phyloP scores from a whole-genome alignment of 2,888 invertebrate genomes.

The Hoplodrina ambigua region DNA sequence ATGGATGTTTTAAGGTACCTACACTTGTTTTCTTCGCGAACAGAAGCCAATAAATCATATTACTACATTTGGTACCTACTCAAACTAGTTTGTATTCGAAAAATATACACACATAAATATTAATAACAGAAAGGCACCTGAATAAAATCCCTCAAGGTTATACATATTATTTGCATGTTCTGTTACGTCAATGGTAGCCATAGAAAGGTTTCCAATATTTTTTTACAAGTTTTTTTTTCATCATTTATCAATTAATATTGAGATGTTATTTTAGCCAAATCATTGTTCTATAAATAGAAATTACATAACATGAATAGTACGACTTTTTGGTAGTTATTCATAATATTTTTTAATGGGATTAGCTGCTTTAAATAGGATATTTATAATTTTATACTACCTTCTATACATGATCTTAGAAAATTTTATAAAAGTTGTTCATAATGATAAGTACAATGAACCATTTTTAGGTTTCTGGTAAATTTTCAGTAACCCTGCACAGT shows the following conservation, averaged over 20 bases:
- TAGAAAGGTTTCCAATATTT: slow-evolving; percentile 17
- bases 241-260: slow-evolving; percentile 18
- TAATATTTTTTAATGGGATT: background rate
- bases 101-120: background rate
- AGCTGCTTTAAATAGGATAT: too few species aligned
- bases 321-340: background rate
- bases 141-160: slow-evolving; percentile 33
- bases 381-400: too few species aligned
- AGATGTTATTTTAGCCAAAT: slow-evolving; percentile 22
- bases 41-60: too few species aligned
- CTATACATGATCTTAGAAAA: too few species aligned
- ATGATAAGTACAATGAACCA: too few species aligned
- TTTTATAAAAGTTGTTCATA: too few species aligned
- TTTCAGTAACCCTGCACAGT: too few species aligned
- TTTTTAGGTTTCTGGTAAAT: too few species aligned
- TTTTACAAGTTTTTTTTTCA: background rate
- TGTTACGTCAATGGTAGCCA: slow-evolving; percentile 22
- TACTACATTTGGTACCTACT: background rate
- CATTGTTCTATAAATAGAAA: slow-evolving; percentile 1
- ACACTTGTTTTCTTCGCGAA: too few species aligned
- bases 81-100: slow-evolving; percentile 8
- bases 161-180: slow-evolving; percentile 12
- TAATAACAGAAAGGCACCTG: slow-evolving; percentile 16
- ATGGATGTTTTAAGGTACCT: too few species aligned
- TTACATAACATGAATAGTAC: background rate